Evolutionary conservation across 1,140 invertebrate species (phyloP), one percentile per base, ranked within the genome.

Genomic region (Drosophila rhopaloa): DNA sequence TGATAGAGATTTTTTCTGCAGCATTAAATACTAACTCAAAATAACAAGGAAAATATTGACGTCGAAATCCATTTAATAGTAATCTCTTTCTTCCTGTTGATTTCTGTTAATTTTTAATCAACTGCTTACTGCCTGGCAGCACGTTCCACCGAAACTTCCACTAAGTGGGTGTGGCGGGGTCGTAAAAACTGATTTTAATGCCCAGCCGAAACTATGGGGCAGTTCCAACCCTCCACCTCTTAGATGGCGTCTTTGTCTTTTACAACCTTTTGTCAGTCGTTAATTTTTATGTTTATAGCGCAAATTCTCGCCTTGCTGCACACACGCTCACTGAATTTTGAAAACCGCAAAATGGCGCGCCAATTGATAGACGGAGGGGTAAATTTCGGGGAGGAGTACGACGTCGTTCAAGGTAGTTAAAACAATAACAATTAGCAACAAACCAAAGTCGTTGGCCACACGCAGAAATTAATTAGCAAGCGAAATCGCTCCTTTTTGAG

Each of bases 211-310:
- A 68, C 47, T 71, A 53, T 55, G 50, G 67, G 56, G 74, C 72
- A 32, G 46, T 32, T 19, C 16, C 48, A 35, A 51, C 24, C 66
- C 48, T 63, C 7, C 16, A 14, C 32, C 10, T 32, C 10, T 14
- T 8, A 1, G 7, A 10, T 16, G 46, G 44, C 46, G 72, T 76
- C 73, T 82, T 90, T 90, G 86, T 90, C 86, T 90, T 90, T 90
- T 90, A 90, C 77, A 86, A 80, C 79, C 86, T 83, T 86, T 86
- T 80, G 79, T 81, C 79, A 86, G 86, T 83, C 86, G 77, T 90
- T 90, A 90, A 90, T 86, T 90, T 90, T 90, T 90, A 90, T 90
- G 82, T 90, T 90, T 90, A 90, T 90, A 70, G 86, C 86, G 58
- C 72, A 80, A 82, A 90, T 86, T 88, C 86, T 88, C 84, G 84